Evolutionary conservation across 2,888 invertebrate genomes (phyloP), one percentile per base, ranked within the genome.

Genomic region (Spisula subtruncata): DNA sequence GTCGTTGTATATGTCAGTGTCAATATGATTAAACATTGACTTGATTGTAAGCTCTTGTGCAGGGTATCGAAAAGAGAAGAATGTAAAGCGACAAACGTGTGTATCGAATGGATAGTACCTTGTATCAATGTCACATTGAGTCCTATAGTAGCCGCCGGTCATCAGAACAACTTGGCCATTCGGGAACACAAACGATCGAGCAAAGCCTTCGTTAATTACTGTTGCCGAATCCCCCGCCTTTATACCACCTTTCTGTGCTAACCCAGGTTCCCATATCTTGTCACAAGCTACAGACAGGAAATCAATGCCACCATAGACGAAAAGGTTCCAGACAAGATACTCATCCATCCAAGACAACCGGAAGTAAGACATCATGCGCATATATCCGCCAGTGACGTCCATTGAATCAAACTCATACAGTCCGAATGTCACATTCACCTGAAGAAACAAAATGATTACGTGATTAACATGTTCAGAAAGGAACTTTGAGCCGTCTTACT

Each of bases 51-150:
- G 14, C 60, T 83, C 83, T 8, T 56, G 35, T 0, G n/a, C 16
- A 35, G 54, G 20, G 41, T 83, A 12, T 60, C 18, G 20, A 1
- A 56, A 56, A n/a, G 60, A 83, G 54, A 56, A 48, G 29, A 84
- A 84, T 6, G 8, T 18, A 71, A 84, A 84, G 4, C 6, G n/a
- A 48, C 84, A 84, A 2, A 10, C 18, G 25, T 84, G 84, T 2
- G 16, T 6, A 35, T 84, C 84, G 29, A 84, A 84, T n/a, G 84
- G 84, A 48, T 71, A 84, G 0, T 35, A 71, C 12, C 48, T 71
- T 12, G 84, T 84, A 46, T 84, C 71, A 71, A 84, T 75, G 0
- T 84, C 48, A 48, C 84, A 84, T 25, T 41, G 71, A 25, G 84
- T 71, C n/a, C n/a, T 16, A 32, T 71, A 84, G 25, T 71, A 84